Conservation (phyloP, 2,888 invertebrate species). For the Melipona beecheii region DNA sequence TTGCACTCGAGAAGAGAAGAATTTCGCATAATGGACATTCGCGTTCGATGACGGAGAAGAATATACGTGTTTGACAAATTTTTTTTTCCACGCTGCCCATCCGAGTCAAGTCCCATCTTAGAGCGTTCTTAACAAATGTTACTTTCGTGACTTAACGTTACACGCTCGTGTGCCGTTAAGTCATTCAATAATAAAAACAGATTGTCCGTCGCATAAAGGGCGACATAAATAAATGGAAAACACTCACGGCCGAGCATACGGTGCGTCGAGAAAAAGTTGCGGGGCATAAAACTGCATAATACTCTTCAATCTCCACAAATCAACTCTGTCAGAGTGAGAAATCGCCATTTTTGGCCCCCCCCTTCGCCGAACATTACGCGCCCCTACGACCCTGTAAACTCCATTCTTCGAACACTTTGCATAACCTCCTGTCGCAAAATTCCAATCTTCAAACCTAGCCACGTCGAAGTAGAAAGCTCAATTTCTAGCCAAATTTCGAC, state of each 20-base stretch:
- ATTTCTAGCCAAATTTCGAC: too few relatives aligned
- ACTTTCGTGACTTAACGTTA: not conserved
- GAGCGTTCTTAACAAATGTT: not conserved
- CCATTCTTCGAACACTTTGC: not conserved
- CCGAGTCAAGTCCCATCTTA: not conserved
- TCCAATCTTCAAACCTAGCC: too few relatives aligned
- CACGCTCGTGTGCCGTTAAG: not conserved
- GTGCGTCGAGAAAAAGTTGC: constrained; percentile 21
- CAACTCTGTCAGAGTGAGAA: constrained; percentile 35
- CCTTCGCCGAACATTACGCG: not conserved
- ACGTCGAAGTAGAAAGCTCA: not conserved
- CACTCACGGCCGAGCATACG: constrained; percentile 10
- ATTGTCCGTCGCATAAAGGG: constrained; percentile 11
- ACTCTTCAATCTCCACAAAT: constrained; percentile 30
- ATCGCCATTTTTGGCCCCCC: constrained; percentile 15
- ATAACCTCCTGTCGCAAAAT: not conserved
- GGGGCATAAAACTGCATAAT: constrained; percentile 9
- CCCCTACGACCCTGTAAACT: not conserved
- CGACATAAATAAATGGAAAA: constrained; percentile 17
- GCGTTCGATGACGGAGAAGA: too few relatives aligned
- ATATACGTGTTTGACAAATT: too few relatives aligned
- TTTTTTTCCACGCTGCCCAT: not conserved
- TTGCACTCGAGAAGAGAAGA: too few relatives aligned
- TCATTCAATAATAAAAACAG: constrained; percentile 9
- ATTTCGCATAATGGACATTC: too few relatives aligned